phyloP scores from a whole-genome alignment of 2,888 invertebrate species.

The Tryphoninae sp. region DNA sequence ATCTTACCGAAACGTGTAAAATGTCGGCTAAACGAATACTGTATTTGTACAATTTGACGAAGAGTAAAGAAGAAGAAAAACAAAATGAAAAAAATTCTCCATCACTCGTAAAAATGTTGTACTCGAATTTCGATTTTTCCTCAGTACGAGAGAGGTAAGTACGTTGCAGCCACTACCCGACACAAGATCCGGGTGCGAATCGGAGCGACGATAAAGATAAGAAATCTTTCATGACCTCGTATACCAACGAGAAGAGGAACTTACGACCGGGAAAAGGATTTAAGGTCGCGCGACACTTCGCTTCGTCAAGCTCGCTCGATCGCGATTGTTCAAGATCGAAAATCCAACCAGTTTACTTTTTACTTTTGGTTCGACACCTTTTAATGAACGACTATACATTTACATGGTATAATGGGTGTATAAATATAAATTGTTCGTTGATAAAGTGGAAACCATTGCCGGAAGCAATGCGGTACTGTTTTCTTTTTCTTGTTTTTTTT shows the following conservation, averaged over 20 bases:
- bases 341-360: background rate
- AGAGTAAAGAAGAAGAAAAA: background rate
- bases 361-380: background rate
- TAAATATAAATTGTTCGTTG: conserved; percentile 60
- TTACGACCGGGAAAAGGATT: background rate
- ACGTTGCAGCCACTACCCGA: background rate
- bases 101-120: background rate
- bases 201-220: conserved; percentile 22
- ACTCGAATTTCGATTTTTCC: conserved; percentile 15
- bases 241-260: background rate
- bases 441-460: conserved; percentile 68
- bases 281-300: conserved; percentile 24
- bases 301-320: conserved; percentile 3
- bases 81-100: background rate
- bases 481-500: conserved; percentile 63
- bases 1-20: too few species aligned
- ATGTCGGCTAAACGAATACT: conserved; percentile 5
- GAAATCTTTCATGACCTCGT: conserved; percentile 41
- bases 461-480: conserved; percentile 69
- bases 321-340: too few species aligned
- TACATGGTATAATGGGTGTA: conserved; percentile 55
- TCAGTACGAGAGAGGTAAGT: background rate
- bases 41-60: conserved; percentile 37
- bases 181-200: background rate
- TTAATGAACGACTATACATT: conserved; percentile 59